phyloP scores from a whole-genome alignment of 1,140 invertebrate species.

The Drosophila grimshawi region DNA sequence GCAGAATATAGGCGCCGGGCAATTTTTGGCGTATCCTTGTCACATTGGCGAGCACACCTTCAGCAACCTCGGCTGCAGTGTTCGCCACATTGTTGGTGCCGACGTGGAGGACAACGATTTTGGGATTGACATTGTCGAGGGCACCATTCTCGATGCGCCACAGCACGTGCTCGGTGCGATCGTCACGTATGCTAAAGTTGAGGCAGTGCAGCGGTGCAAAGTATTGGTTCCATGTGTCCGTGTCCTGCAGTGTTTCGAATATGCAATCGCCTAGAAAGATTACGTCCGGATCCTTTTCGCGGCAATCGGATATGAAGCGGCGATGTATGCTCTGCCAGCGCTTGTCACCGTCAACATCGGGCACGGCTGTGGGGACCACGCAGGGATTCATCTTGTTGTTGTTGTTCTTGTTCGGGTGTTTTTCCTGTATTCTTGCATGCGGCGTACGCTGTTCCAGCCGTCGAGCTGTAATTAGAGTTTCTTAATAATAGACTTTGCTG shows the following conservation, averaged over 20 bases:
- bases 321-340: slow-evolving; percentile 87
- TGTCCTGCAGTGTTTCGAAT: slow-evolving; percentile 90
- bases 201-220: slow-evolving; percentile 95
- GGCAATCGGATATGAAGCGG: slow-evolving; percentile 91
- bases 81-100: slow-evolving; percentile 94
- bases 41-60: slow-evolving; percentile 92
- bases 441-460: slow-evolving; percentile 37
- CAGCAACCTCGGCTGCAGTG: slow-evolving; percentile 90
- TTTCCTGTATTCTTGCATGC: slow-evolving; percentile 5
- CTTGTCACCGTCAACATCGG: slow-evolving; percentile 85
- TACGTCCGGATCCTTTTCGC: slow-evolving; percentile 95
- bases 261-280: slow-evolving; percentile 95
- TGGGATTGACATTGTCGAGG: slow-evolving; percentile 93
- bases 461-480: slow-evolving; percentile 2
- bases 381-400: slow-evolving; percentile 86
- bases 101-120: slow-evolving; percentile 94
- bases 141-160: slow-evolving; percentile 96
- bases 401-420: slow-evolving; percentile 6
- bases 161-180: slow-evolving; percentile 94
- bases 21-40: slow-evolving; percentile 90
- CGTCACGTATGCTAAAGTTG: slow-evolving; percentile 95
- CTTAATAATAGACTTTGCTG: neutral
- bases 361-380: slow-evolving; percentile 86
- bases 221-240: slow-evolving; percentile 93
- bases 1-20: slow-evolving; percentile 91